A percentile compares a stretch with the other conserved stretches of the same genome.
Evolutionary conservation across 2,888 invertebrate genomes (phyloP).

Genomic region (Eupithecia exiguata): DNA sequence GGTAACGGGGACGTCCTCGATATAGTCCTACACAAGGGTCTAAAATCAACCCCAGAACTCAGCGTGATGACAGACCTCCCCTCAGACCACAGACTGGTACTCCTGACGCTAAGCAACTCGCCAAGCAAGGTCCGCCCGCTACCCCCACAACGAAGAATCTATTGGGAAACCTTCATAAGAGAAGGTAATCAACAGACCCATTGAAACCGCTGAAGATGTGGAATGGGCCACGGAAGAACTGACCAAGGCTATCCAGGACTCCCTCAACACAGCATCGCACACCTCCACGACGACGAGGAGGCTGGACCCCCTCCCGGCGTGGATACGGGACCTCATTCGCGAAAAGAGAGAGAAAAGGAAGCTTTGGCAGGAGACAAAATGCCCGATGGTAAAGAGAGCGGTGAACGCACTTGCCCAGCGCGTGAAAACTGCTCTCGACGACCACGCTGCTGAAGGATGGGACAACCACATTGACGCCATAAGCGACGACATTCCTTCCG

Average conservation of each 20-base stretch:
- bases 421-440: neutral
- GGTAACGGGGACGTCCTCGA: too few relatives aligned
- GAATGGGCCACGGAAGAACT: neutral
- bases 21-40: too few relatives aligned
- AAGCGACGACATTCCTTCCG: neutral
- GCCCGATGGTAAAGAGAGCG: neutral
- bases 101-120: neutral
- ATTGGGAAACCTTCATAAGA: neutral
- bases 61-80: neutral
- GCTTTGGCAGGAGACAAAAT: neutral
- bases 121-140: neutral
- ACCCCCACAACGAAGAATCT: neutral
- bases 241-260: neutral
- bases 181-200: neutral
- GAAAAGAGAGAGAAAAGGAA: neutral
- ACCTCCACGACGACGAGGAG: neutral
- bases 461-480: neutral
- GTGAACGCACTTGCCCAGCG: too few relatives aligned
- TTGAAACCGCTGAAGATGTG: neutral
- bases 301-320: neutral
- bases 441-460: neutral
- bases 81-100: neutral
- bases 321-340: neutral
- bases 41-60: neutral
- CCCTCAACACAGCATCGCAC: neutral